Conservation (phyloP, 2,888 invertebrate genomes). For the Drosophila vallismaia region DNA sequence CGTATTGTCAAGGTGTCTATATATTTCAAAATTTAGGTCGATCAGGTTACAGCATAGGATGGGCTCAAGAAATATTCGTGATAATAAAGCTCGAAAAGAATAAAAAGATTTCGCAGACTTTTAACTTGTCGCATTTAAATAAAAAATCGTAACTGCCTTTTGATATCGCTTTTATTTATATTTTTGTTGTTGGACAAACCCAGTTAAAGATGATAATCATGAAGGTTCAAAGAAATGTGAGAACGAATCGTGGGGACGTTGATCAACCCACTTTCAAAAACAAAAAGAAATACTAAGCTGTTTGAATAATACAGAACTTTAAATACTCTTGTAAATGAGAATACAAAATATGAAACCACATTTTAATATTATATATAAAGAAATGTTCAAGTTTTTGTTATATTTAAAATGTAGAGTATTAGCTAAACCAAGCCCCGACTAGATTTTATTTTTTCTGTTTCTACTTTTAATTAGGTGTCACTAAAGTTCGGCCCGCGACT, state of each 20-base stretch:
- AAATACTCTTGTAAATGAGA: slow-evolving; percentile 37
- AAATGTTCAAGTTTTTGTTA: background rate
- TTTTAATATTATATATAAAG: background rate
- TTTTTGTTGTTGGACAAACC: slow-evolving; percentile 39
- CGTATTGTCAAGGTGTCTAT: slow-evolving; percentile 15
- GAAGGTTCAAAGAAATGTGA: slow-evolving; percentile 57
- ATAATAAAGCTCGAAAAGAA: slow-evolving; percentile 56
- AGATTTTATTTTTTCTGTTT: slow-evolving; percentile 12
- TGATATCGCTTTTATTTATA: slow-evolving; percentile 43
- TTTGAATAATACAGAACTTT: background rate
- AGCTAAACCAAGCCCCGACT: slow-evolving; percentile 6
- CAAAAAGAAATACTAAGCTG: slow-evolving; percentile 49
- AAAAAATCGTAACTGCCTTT: slow-evolving; percentile 65
- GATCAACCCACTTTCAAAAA: slow-evolving; percentile 61
- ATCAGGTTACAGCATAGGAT: slow-evolving; percentile 67
- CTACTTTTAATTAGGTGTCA: slow-evolving; percentile 60
- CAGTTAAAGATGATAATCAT: slow-evolving; percentile 49
- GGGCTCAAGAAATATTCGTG: slow-evolving; percentile 32
- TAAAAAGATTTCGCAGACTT: slow-evolving; percentile 44
- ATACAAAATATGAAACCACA: background rate
- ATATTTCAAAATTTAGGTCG: slow-evolving; percentile 63
- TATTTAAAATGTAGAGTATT: slow-evolving; percentile 6
- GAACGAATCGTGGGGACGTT: slow-evolving; percentile 34
- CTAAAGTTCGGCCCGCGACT: slow-evolving; percentile 19
- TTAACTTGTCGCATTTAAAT: slow-evolving; percentile 62